Evolutionary conservation across 2,113 vertebrate species (phyloP).

Genomic region (Neogale vison): DNA sequence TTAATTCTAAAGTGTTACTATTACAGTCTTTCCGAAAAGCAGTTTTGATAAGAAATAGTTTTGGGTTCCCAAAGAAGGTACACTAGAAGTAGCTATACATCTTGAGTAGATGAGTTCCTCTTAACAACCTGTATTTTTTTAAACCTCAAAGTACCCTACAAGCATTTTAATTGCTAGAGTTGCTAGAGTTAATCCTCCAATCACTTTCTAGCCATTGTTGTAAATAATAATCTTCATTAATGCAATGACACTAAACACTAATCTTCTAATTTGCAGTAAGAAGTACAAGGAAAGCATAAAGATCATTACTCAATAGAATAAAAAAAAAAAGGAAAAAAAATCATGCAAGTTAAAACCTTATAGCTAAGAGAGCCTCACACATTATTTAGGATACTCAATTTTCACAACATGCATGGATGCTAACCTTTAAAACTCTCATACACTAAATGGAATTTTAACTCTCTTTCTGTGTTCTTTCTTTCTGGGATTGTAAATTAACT

Average conservation of each 20-base stretch:
- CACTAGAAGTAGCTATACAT: not conserved
- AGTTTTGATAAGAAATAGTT: not conserved
- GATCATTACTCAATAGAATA: constrained; percentile 71
- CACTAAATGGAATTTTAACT: constrained; percentile 81
- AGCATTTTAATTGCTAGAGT: not conserved
- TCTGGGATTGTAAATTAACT: constrained; percentile 80
- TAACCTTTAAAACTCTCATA: constrained; percentile 76
- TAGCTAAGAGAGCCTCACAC: constrained; percentile 66
- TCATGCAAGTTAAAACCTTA: constrained; percentile 47
- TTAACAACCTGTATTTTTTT: not conserved
- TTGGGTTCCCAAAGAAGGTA: not conserved
- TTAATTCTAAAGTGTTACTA: not conserved
- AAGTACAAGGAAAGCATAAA: constrained; percentile 54
- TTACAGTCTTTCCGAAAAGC: not conserved
- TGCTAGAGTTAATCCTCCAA: not conserved
- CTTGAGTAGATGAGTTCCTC: not conserved
- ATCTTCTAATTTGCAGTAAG: constrained; percentile 71
- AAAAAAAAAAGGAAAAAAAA: constrained; percentile 57
- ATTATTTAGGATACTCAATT: constrained; percentile 81
- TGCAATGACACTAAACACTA: constrained; percentile 41
- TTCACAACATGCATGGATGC: constrained; percentile 72
- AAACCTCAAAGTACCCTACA: not conserved
- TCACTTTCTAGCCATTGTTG: not conserved
- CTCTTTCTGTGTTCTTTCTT: constrained; percentile 73
- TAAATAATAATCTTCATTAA: constrained; percentile 76